Evolutionary conservation across 2,113 vertebrate species (phyloP), one percentile per base, ranked within the genome.

Genomic region (Acanthisitta chloris): DNA sequence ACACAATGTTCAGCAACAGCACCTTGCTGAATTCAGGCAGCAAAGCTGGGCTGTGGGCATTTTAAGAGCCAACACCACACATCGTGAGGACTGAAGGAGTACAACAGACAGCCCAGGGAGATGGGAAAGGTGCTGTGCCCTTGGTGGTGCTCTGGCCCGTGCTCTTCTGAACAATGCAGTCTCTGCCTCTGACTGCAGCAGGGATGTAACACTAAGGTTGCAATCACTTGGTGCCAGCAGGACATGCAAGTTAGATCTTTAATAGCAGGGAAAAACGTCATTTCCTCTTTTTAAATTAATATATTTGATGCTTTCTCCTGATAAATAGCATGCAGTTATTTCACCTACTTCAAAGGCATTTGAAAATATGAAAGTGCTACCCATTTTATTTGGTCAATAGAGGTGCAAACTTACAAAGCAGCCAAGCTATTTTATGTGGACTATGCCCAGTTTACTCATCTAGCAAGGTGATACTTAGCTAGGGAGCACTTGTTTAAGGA

Each of bases 1-100:
- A 66, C 46, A 21, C 18, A 57, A 8, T 0, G 0, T 20, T 42
- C 21, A 33, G 31, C 0, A 0, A 57, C n/a, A 31, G 15, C 38
- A 62, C 46, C 55, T 62, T 19, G 62, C 33, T 1, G 5, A 38
- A 71, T 42, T 62, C 4, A 15, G 42, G 40, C 42, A 73, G 26
- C 3, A 52, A 13, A 74, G 33, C 36, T n/a, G 40, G 11, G 6
- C 38, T 2, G 5, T 12, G 20, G 20, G 15, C 48, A 34, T 8
- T 62, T 28, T 46, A 64, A 90, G 33, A 82, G 19, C 20, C 42
- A 31, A 12, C 18, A 12, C 3, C 1, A 1, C 1, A 1, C 6
- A 7, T 5, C 14, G 40, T 3, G 48, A 78, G 59, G 70, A 52
- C 36, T 31, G 61, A 85, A 78, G 48, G 18, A 38, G 11, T 54